Conservation (phyloP, 2,113 vertebrate genomes). For the Rattus norvegicus region GRCr8 NC_086020.1:150358501-150359000, state of each 20-base stretch:
- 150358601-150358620: neutral
- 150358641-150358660: neutral
- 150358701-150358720: neutral
- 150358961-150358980: neutral
- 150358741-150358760: neutral
- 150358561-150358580: neutral
- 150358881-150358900: neutral
- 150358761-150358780: neutral
- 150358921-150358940: neutral
- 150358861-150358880: neutral
- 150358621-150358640: neutral
- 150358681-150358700: neutral
- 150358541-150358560: neutral
- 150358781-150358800: neutral
- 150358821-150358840: neutral
- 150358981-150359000: neutral
- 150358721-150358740: neutral
- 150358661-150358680: neutral
- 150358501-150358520: neutral
- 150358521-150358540: conserved; percentile 21
- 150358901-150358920: neutral
- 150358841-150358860: neutral
- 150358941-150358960: neutral
- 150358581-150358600: neutral
- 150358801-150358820: neutral